Conservation (phyloP, 2,797 vertebrate species). For the Hydrophis major region DNA sequence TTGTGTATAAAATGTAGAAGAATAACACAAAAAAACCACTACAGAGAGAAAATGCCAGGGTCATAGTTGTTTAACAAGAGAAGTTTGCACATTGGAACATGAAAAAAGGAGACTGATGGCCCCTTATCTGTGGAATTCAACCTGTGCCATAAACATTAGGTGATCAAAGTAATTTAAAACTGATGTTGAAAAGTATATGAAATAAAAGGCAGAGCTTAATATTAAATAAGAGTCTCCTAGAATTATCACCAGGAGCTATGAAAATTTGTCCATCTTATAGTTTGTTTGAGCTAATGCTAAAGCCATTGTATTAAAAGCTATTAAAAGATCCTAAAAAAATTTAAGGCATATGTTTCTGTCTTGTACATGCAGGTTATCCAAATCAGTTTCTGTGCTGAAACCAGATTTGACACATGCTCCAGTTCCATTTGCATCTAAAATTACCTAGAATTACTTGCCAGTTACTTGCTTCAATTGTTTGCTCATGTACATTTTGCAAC, state of each 20-base stretch:
- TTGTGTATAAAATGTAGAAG: not conserved
- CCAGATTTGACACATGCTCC: not conserved
- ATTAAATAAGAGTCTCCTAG: not conserved
- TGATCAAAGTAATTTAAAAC: not conserved
- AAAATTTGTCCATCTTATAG: not conserved
- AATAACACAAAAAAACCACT: not conserved
- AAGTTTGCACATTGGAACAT: not conserved
- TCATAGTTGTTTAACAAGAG: not conserved
- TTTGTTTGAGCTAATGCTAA: not conserved
- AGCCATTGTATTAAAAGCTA: not conserved
- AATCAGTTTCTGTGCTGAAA: not conserved
- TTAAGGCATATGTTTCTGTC: not conserved
- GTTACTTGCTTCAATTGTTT: not conserved
- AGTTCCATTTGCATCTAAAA: not conserved
- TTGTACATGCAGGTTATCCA: not conserved
- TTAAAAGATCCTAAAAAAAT: not conserved
- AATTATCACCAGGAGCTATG: not conserved
- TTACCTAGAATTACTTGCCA: not conserved
- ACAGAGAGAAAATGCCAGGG: not conserved
- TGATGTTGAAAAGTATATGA: not conserved
- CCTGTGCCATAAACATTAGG: not conserved
- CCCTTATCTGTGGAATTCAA: not conserved
- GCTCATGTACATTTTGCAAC: not conserved
- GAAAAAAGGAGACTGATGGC: not conserved
- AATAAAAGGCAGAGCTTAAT: not conserved